A percentile compares a stretch with the other conserved stretches of the same genome.
These are phyloP conservation scores for Drosophila ustulata DNA, from an alignment of 2,888 invertebrate species.

Conservation along the genomic window DNA sequence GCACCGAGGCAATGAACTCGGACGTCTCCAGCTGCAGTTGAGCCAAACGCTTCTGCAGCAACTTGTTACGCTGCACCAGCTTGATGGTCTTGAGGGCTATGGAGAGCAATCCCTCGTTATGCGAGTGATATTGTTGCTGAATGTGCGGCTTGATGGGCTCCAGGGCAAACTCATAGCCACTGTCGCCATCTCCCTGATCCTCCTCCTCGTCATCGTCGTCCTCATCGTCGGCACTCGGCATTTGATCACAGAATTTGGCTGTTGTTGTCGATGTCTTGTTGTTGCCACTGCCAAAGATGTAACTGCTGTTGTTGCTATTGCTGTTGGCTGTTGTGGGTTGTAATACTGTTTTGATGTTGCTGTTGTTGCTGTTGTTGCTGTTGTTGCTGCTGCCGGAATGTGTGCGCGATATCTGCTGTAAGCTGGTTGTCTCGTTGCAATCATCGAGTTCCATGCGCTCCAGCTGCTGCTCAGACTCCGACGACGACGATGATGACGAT, in stretches of 20 bases:
- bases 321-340: conserved; percentile 57
- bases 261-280: conserved; percentile 26
- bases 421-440: conserved; percentile 14
- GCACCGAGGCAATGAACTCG: conserved; percentile 87
- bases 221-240: conserved; percentile 11
- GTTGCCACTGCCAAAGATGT: conserved; percentile 23
- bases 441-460: conserved; percentile 22
- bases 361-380: conserved; percentile 35
- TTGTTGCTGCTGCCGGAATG: conserved; percentile 46
- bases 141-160: conserved; percentile 42
- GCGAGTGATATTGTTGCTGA: conserved; percentile 42
- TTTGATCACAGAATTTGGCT: conserved; percentile 52
- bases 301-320: conserved; percentile 31
- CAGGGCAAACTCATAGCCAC: conserved; percentile 52
- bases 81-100: conserved; percentile 88
- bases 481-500: conserved; percentile 25
- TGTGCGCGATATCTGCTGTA: conserved; percentile 26
- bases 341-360: conserved; percentile 69
- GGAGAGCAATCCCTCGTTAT: conserved; percentile 86
- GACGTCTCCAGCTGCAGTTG: conserved; percentile 88
- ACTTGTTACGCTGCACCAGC: conserved; percentile 87
- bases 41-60: conserved; percentile 87
- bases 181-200: conserved; percentile 49
- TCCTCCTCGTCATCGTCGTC: conserved; percentile 33
- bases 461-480: conserved; percentile 14